Conservation (phyloP, 2,113 vertebrate species). For the Origma solitaria region DNA sequence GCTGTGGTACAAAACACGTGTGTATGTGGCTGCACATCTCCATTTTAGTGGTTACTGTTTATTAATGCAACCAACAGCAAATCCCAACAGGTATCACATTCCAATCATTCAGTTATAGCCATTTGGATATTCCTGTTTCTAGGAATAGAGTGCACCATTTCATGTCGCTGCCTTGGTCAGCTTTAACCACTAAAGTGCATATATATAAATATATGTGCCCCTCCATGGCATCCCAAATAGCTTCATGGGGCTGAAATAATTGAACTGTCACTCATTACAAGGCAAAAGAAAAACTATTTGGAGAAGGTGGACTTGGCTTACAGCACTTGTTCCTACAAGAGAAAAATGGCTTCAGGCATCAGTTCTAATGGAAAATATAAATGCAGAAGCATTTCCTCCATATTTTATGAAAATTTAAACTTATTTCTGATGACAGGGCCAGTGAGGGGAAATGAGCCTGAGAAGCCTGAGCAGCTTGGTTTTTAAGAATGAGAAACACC, state of each 20-base stretch:
- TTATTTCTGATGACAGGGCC: neutral
- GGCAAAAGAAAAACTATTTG: neutral
- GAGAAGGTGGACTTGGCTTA: neutral
- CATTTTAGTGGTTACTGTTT: neutral
- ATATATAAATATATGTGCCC: neutral
- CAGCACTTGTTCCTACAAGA: neutral
- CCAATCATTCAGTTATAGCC: neutral
- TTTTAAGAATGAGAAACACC: neutral
- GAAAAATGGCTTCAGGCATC: neutral
- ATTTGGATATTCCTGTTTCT: neutral
- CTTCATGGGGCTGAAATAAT: neutral
- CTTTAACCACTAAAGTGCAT: neutral
- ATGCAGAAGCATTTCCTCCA: neutral
- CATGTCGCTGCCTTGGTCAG: fast-evolving
- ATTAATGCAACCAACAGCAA: neutral
- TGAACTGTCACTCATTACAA: neutral
- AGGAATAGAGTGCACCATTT: neutral
- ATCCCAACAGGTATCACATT: neutral
- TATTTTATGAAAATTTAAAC: neutral
- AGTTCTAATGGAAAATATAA: neutral
- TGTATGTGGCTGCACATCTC: neutral
- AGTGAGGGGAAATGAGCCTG: neutral
- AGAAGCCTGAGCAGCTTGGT: neutral
- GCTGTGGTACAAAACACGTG: neutral
- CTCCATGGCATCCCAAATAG: neutral